A percentile compares a stretch with the other conserved stretches of the same genome.
Conservation (phyloP, 2,888 invertebrate species). For the Palloptera scutellata region DNA sequence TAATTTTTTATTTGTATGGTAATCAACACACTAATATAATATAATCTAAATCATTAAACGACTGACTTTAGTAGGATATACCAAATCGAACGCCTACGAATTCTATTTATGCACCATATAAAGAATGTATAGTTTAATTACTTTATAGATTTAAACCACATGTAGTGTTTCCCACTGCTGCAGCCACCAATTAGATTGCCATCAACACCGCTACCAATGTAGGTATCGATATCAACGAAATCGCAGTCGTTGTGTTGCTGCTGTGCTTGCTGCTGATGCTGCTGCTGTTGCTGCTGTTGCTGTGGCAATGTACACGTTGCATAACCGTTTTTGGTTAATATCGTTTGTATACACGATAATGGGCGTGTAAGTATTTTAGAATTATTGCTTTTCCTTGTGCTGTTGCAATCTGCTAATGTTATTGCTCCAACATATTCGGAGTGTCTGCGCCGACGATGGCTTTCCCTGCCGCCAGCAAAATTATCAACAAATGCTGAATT, state of each 20-base stretch:
- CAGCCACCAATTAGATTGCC: background rate
- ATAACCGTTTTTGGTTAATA: slow-evolving; percentile 55
- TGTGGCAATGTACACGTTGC: slow-evolving; percentile 49
- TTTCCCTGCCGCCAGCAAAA: slow-evolving; percentile 16
- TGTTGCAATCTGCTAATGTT: slow-evolving; percentile 40
- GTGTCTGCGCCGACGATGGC: slow-evolving; percentile 36
- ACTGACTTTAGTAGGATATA: no score
- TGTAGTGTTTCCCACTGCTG: slow-evolving; percentile 21
- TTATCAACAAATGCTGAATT: slow-evolving; percentile 43
- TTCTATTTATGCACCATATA: no score
- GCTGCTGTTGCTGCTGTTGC: slow-evolving; percentile 19
- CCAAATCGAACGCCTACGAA: no score
- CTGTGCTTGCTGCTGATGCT: slow-evolving; percentile 25
- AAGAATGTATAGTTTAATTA: slow-evolving; percentile 41
- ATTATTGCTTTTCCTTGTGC: slow-evolving; percentile 19
- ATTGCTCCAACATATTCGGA: slow-evolving; percentile 43
- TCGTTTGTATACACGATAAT: slow-evolving; percentile 53
- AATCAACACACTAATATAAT: no score
- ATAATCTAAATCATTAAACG: no score
- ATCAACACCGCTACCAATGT: no score
- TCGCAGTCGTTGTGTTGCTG: slow-evolving; percentile 28
- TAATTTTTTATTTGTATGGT: no score
- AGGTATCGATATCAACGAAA: slow-evolving; percentile 13
- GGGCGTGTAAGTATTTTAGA: slow-evolving; percentile 43
- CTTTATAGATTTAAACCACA: slow-evolving; percentile 49